Evolutionary conservation across 2,113 vertebrate genomes (phyloP).

Genomic region (Phaethon lepturus): DNA sequence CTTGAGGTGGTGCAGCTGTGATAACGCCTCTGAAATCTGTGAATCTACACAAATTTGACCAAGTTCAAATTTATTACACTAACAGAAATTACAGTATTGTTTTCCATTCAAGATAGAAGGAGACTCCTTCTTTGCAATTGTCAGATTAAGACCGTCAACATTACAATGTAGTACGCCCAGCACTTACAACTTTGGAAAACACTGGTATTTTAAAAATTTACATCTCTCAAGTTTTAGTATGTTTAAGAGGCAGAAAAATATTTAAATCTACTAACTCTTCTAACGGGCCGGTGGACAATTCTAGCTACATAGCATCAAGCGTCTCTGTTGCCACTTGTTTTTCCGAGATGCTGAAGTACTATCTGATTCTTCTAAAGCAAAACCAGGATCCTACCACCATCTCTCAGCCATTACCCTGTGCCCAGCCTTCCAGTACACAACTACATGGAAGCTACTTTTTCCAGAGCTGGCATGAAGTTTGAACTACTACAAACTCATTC

Average conservation of each 20-base stretch:
- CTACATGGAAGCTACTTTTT: neutral
- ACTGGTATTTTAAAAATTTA: rapidly evolving
- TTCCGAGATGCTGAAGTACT: neutral
- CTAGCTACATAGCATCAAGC: neutral
- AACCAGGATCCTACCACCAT: neutral
- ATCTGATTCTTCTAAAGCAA: neutral
- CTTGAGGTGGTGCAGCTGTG: neutral
- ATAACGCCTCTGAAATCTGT: neutral
- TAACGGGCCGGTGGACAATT: neutral
- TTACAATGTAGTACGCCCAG: neutral
- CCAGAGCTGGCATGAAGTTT: neutral
- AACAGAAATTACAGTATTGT: neutral
- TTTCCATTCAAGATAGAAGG: neutral
- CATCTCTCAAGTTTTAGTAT: neutral
- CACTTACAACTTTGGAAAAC: neutral
- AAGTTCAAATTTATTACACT: neutral
- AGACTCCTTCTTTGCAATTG: neutral
- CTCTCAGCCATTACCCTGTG: neutral
- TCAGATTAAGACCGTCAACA: rapidly evolving
- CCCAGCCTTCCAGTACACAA: neutral
- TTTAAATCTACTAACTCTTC: neutral
- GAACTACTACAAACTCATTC: neutral
- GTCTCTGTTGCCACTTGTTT: neutral
- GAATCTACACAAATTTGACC: neutral
- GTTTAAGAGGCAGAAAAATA: neutral